A percentile compares a stretch with the other conserved stretches of the same genome.
Conservation (phyloP, 1,140 invertebrate genomes). For the Drosophila ogumai region DNA sequence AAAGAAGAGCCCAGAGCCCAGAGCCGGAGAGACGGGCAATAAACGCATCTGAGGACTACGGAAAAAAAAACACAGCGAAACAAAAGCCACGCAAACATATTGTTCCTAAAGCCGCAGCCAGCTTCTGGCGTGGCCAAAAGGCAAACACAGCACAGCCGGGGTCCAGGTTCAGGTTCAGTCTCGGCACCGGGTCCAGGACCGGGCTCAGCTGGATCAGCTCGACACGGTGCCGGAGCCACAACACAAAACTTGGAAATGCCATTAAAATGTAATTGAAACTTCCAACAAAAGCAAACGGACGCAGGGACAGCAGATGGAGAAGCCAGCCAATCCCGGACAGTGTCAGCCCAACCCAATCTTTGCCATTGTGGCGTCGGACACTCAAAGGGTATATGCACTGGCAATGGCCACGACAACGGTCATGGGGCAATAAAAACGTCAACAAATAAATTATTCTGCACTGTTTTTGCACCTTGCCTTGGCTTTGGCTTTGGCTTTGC, state of each 20-base stretch:
- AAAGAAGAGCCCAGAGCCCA: slow-evolving; percentile 19
- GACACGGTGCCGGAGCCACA: slow-evolving; percentile 42
- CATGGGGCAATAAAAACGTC: slow-evolving; percentile 72
- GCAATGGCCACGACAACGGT: slow-evolving; percentile 36
- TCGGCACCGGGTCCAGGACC: background rate
- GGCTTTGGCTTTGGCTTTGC: slow-evolving; percentile 23
- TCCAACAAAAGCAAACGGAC: slow-evolving; percentile 64
- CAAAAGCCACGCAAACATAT: slow-evolving; percentile 72
- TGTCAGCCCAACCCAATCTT: slow-evolving; percentile 43
- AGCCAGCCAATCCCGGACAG: slow-evolving; percentile 17
- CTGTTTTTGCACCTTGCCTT: slow-evolving; percentile 70
- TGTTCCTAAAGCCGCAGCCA: slow-evolving; percentile 74
- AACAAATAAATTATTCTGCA: slow-evolving; percentile 68
- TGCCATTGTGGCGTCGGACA: slow-evolving; percentile 37
- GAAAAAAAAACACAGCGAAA: slow-evolving; percentile 53
- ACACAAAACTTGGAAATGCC: slow-evolving; percentile 77
- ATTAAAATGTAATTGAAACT: slow-evolving; percentile 85
- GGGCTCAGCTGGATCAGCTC: slow-evolving; percentile 39
- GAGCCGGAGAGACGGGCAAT: slow-evolving; percentile 31
- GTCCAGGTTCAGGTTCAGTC: slow-evolving; percentile 7
- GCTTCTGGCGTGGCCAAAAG: slow-evolving; percentile 16
- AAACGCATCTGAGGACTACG: slow-evolving; percentile 34
- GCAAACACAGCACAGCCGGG: slow-evolving; percentile 48
- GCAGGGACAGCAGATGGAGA: background rate
- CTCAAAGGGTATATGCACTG: slow-evolving; percentile 52